A percentile compares a stretch with the other conserved stretches of the same genome.
Conservation (phyloP, 2,113 vertebrate species). For the Prietella phreatophila region DNA sequence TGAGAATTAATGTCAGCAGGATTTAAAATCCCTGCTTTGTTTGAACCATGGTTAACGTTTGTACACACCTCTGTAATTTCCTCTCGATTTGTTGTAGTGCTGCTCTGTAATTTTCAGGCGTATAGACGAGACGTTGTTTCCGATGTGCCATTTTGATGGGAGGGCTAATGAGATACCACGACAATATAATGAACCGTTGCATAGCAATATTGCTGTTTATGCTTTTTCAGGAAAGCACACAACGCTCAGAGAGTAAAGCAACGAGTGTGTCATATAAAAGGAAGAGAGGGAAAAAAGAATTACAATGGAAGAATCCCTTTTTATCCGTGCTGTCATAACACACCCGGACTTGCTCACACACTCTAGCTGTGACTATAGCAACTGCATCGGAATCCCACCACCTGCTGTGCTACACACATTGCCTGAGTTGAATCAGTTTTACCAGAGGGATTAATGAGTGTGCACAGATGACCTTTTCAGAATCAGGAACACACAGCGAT, state of each 20-base stretch:
- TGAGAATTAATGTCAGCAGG: background rate
- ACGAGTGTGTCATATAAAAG: background rate
- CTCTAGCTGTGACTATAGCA: background rate
- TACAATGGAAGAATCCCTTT: background rate
- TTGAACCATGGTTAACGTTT: background rate
- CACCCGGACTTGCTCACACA: background rate
- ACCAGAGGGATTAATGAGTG: background rate
- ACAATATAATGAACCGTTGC: slow-evolving; percentile 27
- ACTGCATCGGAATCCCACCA: background rate
- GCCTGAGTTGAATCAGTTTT: background rate
- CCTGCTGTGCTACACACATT: background rate
- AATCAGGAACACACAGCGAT: background rate
- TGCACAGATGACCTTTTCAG: background rate
- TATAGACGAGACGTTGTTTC: slow-evolving; percentile 13
- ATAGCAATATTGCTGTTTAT: background rate
- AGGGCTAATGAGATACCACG: slow-evolving; percentile 33
- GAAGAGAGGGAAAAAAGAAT: background rate
- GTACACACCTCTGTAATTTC: background rate
- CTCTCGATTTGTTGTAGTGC: background rate
- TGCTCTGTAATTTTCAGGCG: slow-evolving; percentile 17
- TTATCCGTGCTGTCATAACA: background rate
- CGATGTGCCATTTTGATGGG: background rate
- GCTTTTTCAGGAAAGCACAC: background rate
- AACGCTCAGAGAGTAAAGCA: background rate
- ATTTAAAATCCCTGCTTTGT: background rate